Percentiles rank a stretch among this genome's conserved stretches.
These are phyloP conservation scores for Clanis bilineata DNA, from an alignment of 2,888 invertebrate genomes.

Conservation along the genomic window DNA sequence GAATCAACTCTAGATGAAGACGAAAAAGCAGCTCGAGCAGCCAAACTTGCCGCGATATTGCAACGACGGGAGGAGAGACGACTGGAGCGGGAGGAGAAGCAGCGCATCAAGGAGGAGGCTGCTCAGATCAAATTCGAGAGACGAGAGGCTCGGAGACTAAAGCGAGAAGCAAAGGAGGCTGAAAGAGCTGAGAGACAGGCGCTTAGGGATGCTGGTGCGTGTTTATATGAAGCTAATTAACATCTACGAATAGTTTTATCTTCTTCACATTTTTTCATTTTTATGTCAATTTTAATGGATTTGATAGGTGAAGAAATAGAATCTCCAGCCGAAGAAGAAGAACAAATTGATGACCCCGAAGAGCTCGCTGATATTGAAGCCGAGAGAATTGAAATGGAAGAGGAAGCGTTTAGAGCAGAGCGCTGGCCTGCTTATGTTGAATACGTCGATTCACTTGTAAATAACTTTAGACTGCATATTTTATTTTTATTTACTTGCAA, in stretches of 20 bases:
- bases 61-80: slow-evolving; percentile 51
- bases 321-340: slow-evolving; percentile 67
- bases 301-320: slow-evolving; percentile 64
- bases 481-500: too few relatives aligned
- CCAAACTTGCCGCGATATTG: slow-evolving; percentile 47
- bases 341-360: slow-evolving; percentile 60
- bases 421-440: slow-evolving; percentile 78
- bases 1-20: slow-evolving; percentile 68
- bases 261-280: too few relatives aligned
- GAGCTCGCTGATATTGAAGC: slow-evolving; percentile 70
- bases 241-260: too few relatives aligned
- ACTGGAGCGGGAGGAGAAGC: slow-evolving; percentile 51
- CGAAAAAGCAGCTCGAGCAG: slow-evolving; percentile 58
- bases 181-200: slow-evolving; percentile 56
- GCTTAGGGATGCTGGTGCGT: slow-evolving; percentile 57
- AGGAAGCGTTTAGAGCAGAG: slow-evolving; percentile 59
- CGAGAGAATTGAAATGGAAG: slow-evolving; percentile 65
- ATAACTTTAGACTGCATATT: slow-evolving; percentile 22
- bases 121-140: slow-evolving; percentile 57
- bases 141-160: slow-evolving; percentile 56
- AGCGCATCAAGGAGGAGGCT: slow-evolving; percentile 49
- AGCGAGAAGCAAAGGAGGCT: slow-evolving; percentile 57
- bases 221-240: too few relatives aligned
- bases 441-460: slow-evolving; percentile 71
- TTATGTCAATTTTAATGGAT: background rate